Base-by-base conservation (phyloP, 2,113 vertebrate genomes). In the Ifrita kowaldi region DNA sequence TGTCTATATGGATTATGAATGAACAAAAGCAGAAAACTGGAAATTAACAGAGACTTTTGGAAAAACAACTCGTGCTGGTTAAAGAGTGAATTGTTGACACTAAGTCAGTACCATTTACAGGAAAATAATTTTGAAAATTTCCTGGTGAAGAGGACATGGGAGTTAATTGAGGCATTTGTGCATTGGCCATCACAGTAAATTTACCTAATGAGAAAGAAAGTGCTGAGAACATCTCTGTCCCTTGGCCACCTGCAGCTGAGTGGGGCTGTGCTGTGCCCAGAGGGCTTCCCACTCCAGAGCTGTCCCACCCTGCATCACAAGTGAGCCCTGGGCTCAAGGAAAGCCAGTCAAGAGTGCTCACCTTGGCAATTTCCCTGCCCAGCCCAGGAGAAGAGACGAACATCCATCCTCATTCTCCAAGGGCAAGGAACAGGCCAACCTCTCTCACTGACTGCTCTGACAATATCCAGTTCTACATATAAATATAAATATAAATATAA, bases 31-130 rank as follows among this genome's bases (percentile, higher is more conserved):
- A 92, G 56, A 53, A 47, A 57, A 65, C 6, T 46, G 46, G 37
- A 56, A 93, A 71, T 26, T 46, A 67, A 60, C 8, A 39, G 0
- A 94, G 64, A 50, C 16, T 64, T 64, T 2, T 8, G 19, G 19
- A 14, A 71, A 87, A 76, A 81, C 44, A 41, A 9, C 32, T 24
- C 0, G 0, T 1, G 1, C 26, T 47, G n/a, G 21, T 71, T 83
- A 24, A 74, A 74, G 27, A 92, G 41, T 6, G 12, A 79, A 56
- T 27, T 50, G 46, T 2, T 64, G 26, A 44, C 70, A 63, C 7
- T 3, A 50, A 39, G 19, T 53, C 22, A 74, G n/a, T 33, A 55
- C 2, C 27, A 19, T 33, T 67, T 35, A 70, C 3, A 9, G 42
- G 71, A 78, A n/a, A 77, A 74, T 37, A 30, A 57, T 18, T 85